Conservation (phyloP, 2,888 invertebrate species). For the Euproctis similis region DNA sequence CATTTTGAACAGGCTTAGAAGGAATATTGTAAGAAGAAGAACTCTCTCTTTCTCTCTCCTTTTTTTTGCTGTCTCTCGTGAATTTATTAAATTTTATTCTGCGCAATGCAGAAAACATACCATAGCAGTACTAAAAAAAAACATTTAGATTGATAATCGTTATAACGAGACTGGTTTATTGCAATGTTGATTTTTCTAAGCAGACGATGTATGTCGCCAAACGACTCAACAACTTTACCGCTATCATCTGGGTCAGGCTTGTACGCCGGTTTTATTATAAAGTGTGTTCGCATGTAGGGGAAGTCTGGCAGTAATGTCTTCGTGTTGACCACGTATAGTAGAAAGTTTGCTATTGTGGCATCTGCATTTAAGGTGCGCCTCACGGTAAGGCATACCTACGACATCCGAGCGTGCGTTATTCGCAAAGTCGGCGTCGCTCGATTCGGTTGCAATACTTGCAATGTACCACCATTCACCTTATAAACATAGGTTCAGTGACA, state of each 20-base stretch:
- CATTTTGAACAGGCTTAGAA: too few species aligned
- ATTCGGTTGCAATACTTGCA: constrained; percentile 69
- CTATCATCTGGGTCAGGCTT: constrained; percentile 14
- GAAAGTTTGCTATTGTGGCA: constrained; percentile 50
- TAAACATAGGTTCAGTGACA: constrained; percentile 72
- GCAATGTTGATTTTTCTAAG: neutral
- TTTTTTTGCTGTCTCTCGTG: too few species aligned
- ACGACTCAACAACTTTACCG: constrained; percentile 7
- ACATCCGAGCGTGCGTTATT: constrained; percentile 36
- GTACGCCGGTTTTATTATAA: constrained; percentile 17
- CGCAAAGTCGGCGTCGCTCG: constrained; percentile 40
- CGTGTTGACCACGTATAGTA: constrained; percentile 49
- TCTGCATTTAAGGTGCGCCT: constrained; percentile 49
- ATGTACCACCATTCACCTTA: constrained; percentile 73
- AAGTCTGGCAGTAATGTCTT: constrained; percentile 17
- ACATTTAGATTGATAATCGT: too few species aligned
- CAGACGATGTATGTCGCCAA: neutral
- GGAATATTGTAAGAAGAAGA: too few species aligned
- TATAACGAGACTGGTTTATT: constrained; percentile 8
- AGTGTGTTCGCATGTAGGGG: constrained; percentile 19
- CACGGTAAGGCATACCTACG: constrained; percentile 29
- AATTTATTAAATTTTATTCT: too few species aligned
- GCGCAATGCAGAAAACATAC: too few species aligned
- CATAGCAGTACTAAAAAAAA: too few species aligned
- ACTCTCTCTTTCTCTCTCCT: too few species aligned